Percentiles rank a stretch among this genome's conserved stretches.
These are phyloP conservation scores for Nasonia giraulti DNA, from an alignment of 1,140 invertebrate genomes.

Conservation along the genomic window DNA sequence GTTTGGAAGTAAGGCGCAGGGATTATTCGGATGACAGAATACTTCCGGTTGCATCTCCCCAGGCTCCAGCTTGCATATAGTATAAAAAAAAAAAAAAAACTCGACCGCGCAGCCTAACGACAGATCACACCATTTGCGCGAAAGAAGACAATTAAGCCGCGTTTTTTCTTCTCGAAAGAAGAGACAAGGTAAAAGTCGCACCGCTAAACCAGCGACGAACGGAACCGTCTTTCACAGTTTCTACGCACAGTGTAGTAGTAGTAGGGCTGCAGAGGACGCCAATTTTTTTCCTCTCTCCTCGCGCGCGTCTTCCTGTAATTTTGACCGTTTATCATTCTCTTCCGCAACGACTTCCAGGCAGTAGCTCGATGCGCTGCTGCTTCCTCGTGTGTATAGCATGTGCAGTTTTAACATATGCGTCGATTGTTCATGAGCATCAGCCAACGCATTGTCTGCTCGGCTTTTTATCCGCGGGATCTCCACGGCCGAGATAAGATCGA, in stretches of 20 bases:
- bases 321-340: constrained; percentile 32
- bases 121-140: no score
- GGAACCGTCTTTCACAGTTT: constrained; percentile 36
- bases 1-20: no score
- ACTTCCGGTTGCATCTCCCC: neutral
- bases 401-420: constrained; percentile 2
- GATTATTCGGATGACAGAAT: no score
- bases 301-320: constrained; percentile 37
- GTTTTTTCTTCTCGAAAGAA: neutral
- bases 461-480: no score
- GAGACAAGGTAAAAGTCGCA: neutral
- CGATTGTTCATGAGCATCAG: neutral
- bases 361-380: neutral
- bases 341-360: constrained; percentile 7
- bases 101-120: neutral
- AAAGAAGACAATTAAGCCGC: neutral
- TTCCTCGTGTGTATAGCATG: neutral
- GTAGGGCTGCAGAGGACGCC: neutral
- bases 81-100: neutral
- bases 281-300: constrained; percentile 22
- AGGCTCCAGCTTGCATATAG: neutral
- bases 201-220: neutral
- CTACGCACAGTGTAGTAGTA: neutral
- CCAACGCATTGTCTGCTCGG: constrained; percentile 8
- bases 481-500: neutral